Conservation (phyloP, 2,888 invertebrate species). For the Resseliella maxima region DNA sequence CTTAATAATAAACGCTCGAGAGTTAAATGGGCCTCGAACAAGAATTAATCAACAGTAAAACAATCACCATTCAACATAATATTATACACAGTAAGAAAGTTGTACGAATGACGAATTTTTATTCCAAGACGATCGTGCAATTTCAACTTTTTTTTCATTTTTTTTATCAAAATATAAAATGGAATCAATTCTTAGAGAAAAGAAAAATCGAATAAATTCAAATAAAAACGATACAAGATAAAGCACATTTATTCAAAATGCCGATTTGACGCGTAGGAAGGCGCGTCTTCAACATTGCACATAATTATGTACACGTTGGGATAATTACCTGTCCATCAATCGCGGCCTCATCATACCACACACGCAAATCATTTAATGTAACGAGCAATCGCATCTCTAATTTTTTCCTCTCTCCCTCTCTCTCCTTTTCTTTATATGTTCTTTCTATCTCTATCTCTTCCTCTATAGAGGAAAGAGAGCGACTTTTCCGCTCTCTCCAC, state of each 20-base stretch:
- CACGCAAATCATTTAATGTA: background rate
- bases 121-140: no score
- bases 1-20: slow-evolving; percentile 9
- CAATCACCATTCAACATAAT: background rate
- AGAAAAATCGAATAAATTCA: background rate
- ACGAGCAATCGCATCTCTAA: background rate
- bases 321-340: slow-evolving; percentile 30
- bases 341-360: background rate
- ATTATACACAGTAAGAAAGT: background rate
- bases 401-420: background rate
- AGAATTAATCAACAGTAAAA: background rate
- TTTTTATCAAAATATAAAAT: no score
- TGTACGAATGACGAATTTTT: slow-evolving; percentile 10
- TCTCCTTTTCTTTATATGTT: background rate
- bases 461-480: no score
- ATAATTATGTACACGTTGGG: background rate
- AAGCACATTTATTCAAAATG: background rate
- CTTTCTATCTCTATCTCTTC: background rate
- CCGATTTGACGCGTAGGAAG: background rate
- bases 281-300: slow-evolving; percentile 13
- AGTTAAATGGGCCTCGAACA: background rate
- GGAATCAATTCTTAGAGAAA: no score
- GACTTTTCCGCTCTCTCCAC: no score
- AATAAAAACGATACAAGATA: no score
- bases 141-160: no score